A percentile compares a stretch with the other conserved stretches of the same genome.
These are phyloP conservation scores for Podiceps cristatus DNA, from an alignment of 2,113 vertebrate genomes.

Conservation along the genomic window DNA sequence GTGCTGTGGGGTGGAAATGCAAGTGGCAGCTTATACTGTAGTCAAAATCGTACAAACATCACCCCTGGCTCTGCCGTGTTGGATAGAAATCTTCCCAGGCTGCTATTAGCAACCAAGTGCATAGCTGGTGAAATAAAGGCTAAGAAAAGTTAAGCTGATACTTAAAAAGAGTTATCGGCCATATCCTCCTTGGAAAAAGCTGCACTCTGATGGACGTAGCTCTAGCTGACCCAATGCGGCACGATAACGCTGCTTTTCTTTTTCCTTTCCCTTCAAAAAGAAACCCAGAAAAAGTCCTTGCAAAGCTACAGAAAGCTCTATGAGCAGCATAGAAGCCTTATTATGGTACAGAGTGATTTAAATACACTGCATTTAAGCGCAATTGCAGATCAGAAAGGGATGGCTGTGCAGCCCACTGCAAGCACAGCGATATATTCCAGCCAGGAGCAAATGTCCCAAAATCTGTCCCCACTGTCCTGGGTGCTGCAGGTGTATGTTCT, in stretches of 20 bases:
- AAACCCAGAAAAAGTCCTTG: neutral
- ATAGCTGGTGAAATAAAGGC: neutral
- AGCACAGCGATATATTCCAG: neutral
- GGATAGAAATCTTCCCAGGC: neutral
- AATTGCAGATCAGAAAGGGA: neutral
- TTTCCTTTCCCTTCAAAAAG: neutral
- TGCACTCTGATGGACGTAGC: fast-evolving
- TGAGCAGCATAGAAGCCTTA: neutral
- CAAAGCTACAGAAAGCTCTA: neutral
- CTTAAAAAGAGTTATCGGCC: neutral
- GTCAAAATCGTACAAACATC: neutral
- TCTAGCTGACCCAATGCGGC: neutral
- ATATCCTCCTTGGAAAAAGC: neutral
- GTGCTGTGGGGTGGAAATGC: fast-evolving
- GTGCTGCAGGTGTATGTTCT: fast-evolving
- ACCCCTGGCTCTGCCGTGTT: neutral
- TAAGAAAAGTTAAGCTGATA: neutral
- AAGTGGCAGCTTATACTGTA: neutral
- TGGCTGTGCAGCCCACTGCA: neutral
- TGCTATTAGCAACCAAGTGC: neutral
- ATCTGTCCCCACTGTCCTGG: neutral
- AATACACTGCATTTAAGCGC: neutral
- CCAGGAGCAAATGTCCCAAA: neutral
- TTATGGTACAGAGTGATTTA: neutral
- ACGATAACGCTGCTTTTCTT: neutral